Percentiles rank a stretch among this genome's conserved stretches.
Evolutionary conservation across 2,888 invertebrate genomes (phyloP).

Genomic region (Oscheius sp.): DNA sequence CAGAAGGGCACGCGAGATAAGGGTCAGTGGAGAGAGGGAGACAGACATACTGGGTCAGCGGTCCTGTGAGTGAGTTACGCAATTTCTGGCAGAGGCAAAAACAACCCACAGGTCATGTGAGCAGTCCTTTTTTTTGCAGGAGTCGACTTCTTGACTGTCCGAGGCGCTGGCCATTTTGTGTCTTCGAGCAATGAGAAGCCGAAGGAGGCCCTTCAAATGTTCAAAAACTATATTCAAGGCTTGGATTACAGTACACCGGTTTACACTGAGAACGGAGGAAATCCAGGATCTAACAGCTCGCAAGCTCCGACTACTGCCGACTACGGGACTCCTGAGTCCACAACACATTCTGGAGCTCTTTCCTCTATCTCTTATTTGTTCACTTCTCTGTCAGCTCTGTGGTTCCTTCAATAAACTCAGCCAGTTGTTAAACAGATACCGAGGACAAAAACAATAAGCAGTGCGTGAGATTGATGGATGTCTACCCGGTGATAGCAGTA

Average conservation of each 20-base stretch:
- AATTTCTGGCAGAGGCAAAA: constrained; percentile 18
- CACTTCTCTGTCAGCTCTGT: too few species aligned
- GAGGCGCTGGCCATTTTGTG: constrained; percentile 67
- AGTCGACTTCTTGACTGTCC: constrained; percentile 64
- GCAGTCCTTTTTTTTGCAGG: constrained; percentile 45
- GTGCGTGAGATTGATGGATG: constrained; percentile 39
- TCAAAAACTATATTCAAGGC: constrained; percentile 63
- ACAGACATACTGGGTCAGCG: too few species aligned
- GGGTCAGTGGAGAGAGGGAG: constrained; percentile 19
- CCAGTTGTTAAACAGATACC: too few species aligned
- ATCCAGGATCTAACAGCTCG: background rate
- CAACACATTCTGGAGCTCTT: background rate
- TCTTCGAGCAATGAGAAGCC: constrained; percentile 64
- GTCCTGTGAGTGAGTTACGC: background rate
- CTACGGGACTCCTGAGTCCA: too few species aligned
- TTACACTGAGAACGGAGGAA: background rate
- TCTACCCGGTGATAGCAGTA: constrained; percentile 52
- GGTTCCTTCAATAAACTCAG: too few species aligned
- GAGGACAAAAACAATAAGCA: too few species aligned
- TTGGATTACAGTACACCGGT: constrained; percentile 54
- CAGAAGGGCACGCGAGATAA: constrained; percentile 5
- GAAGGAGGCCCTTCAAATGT: constrained; percentile 67
- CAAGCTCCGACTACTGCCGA: too few species aligned
- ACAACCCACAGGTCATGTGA: constrained; percentile 6
- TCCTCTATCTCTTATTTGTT: too few species aligned